Evolutionary conservation across 1,140 invertebrate genomes (phyloP), one percentile per base, ranked within the genome.

Genomic region (Phocides pigmalion): DNA sequence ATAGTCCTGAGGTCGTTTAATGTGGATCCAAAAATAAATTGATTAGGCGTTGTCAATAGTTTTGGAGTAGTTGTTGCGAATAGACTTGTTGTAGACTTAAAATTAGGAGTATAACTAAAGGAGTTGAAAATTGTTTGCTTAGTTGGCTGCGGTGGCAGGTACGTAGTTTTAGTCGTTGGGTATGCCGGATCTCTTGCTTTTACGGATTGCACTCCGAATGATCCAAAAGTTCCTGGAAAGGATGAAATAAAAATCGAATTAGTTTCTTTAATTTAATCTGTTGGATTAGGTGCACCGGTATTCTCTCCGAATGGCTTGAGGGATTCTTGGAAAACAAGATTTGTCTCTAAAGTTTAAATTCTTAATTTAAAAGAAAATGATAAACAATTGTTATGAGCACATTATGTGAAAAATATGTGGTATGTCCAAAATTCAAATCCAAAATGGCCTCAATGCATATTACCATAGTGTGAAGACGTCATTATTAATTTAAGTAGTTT

Each of bases 161-260:
- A 91, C 8, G 82, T 84, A 8, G 80, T 83, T 70, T 88, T 92
- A 8, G 80, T 82, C 0, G 74, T 71, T 11, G 81, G 74, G 66
- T 80, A 82, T 5, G 74, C 68, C 37, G 87, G 87, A 16, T 91
- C 84, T 68, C 88, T 81, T 53, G 76, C 87, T 82, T 91, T 92
- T 2, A 90, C 78, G 19, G 89, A 82, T 59, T 92, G 89, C 46
- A 92, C 64, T 14, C 87, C 88, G 62, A 90, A 92, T 37, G 87
- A 84, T 79, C 87, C 89, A 73, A 92, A 92, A 42, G 89, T 80
- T 70, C 91, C 91, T 92, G 84, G 0, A 51, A 89, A 90, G 54
- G 12, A 49, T 9, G 70, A 62, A 42, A 42, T 16, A 49, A 54
- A 51, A 28, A 17, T 1, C 9, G 4, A 28, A 28, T 5, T 28